These are phyloP conservation scores for Onychomys torridus DNA, from an alignment of 2,797 vertebrate species.

Conservation along the genomic window DNA sequence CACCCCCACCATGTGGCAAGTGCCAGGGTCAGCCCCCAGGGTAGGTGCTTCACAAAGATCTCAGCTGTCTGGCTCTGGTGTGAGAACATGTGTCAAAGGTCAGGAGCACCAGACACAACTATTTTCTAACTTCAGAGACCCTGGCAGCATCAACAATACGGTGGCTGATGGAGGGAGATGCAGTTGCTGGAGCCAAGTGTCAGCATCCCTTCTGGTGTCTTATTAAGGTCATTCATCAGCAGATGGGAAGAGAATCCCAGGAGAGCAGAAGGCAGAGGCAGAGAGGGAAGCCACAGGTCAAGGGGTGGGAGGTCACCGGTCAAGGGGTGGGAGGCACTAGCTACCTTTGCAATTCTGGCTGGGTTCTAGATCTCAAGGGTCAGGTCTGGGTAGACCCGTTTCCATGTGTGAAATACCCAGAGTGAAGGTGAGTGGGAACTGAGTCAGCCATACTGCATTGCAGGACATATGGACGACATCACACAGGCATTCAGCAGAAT, in stretches of 20 bases:
- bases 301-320: neutral
- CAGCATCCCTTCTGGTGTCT: neutral
- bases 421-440: accelerated
- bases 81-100: neutral
- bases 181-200: neutral
- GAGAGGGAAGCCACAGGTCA: neutral
- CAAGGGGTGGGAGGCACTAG: neutral
- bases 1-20: accelerated
- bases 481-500: too few species aligned
- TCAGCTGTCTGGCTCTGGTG: neutral
- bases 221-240: conserved; percentile 50
- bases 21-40: neutral
- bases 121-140: conserved; percentile 66
- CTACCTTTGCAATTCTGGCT: neutral
- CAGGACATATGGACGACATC: accelerated
- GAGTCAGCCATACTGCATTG: neutral
- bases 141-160: conserved; percentile 44
- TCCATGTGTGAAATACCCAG: neutral
- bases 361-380: neutral
- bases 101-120: conserved; percentile 50
- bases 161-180: conserved; percentile 69
- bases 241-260: neutral
- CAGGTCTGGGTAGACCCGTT: accelerated
- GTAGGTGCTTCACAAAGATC: neutral
- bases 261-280: neutral